Base-by-base conservation (phyloP, 2,888 invertebrate species). In the Biston betularia region DNA sequence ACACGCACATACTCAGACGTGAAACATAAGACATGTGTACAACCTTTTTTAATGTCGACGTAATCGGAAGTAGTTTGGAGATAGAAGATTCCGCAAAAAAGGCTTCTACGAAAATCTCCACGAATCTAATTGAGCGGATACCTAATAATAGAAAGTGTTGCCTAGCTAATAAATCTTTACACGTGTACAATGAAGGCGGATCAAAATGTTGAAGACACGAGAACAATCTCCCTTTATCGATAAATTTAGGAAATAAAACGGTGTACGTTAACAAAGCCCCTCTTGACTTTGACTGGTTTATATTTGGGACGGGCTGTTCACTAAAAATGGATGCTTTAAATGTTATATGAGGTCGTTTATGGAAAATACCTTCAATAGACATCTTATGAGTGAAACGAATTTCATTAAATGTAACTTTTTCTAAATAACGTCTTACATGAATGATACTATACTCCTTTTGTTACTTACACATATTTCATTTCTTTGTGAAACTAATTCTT, bases 81-180 rank as follows among this genome's bases (percentile, higher is more conserved):
- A 6, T 24, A 14, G 10, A 34, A 40, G 38, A 44, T 34, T 44
- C 40, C 24, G 15, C 38, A 14, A 54, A 54, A 38, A 14, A 35
- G 52, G 45, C 45, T 48, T 11, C 11, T 24, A 34, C 6, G 14
- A 15, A 15, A 49, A 33, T 5, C 49, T 61, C 33, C 10, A 14
- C 33, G 62, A 62, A 49, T 3, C 11, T 54, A 11, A 38, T 46
- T 9, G 38, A 52, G 15, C 33, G 9, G 12, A 50, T 44, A 42
- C 14, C 24, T 24, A 42, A 40, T 33, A 54, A 54, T 42, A 54
- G 38, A 40, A 50, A 14, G n/a, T 54, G 24, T 40, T 54, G 11
- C 24, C 42, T 24, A 14, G 33, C 42, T n/a, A 42, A 42, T 44
- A 54, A 54, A 12, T 12, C 24, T 8, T n/a, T 24, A 54, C 54